Percentiles rank a stretch among this genome's conserved stretches.
Evolutionary conservation across 92 coral and sea anemone genomes (phyloP).

Genomic region (Epizoanthus scotinus): DNA sequence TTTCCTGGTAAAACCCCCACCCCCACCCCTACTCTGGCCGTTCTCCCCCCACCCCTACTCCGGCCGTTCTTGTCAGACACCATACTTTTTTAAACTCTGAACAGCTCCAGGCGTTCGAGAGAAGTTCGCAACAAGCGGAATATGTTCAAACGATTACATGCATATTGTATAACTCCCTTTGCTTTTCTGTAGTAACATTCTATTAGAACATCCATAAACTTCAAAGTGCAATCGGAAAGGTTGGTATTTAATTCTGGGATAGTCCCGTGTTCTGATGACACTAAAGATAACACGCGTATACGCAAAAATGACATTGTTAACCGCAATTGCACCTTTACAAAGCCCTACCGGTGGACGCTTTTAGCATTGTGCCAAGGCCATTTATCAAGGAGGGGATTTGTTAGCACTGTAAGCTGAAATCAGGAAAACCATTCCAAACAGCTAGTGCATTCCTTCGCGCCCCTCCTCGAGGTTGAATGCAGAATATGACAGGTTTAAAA

Average conservation of each 20-base stretch:
- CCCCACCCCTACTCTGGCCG: too few relatives aligned
- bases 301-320: background rate
- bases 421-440: conserved; percentile 17
- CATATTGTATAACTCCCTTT: too few relatives aligned
- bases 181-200: too few relatives aligned
- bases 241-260: conserved; percentile 1
- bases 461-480: conserved; percentile 32
- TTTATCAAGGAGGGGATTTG: conserved; percentile 30
- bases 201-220: too few relatives aligned
- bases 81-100: too few relatives aligned
- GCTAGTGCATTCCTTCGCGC: conserved; percentile 28
- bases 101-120: too few relatives aligned
- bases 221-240: conserved; percentile 16
- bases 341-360: background rate
- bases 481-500: conserved; percentile 6
- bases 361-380: background rate
- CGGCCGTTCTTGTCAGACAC: too few relatives aligned
- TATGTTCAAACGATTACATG: too few relatives aligned
- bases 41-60: too few relatives aligned
- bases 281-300: background rate
- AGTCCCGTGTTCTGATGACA: conserved; percentile 32
- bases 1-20: too few relatives aligned
- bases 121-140: too few relatives aligned
- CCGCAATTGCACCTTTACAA: conserved; percentile 3
- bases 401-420: conserved; percentile 3